Evolutionary conservation across 2,888 invertebrate species (phyloP).

Genomic region (Gymnoscelis rufifasciata): DNA sequence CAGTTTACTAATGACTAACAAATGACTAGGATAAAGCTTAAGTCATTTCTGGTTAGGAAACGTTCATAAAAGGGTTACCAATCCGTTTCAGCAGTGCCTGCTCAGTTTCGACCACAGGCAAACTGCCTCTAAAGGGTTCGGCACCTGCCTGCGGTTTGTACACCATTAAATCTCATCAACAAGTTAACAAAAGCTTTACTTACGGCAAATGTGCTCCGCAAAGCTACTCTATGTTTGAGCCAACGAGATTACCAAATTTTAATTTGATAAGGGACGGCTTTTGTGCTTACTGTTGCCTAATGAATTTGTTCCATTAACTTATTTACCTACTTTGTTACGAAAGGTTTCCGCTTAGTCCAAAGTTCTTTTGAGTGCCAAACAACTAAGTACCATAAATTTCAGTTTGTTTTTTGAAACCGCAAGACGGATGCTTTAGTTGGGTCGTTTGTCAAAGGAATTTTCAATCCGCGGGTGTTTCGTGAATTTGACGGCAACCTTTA

Average conservation of each 20-base stretch:
- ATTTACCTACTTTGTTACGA: constrained; percentile 14
- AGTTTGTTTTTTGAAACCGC: constrained; percentile 33
- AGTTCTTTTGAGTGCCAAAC: constrained; percentile 17
- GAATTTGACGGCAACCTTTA: constrained; percentile 16
- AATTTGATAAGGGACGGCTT: constrained; percentile 25
- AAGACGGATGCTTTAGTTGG: constrained; percentile 17
- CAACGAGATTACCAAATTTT: constrained; percentile 25
- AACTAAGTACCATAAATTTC: constrained; percentile 9
- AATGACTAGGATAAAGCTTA: constrained; percentile 32
- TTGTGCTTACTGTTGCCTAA: constrained; percentile 19
- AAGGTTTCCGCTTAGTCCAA: constrained; percentile 5
- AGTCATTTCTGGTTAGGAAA: constrained; percentile 26
- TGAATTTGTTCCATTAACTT: constrained; percentile 21
- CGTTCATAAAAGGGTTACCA: constrained; percentile 12
- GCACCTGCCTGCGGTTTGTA: constrained; percentile 31
- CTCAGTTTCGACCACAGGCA: constrained; percentile 4
- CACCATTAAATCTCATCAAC: constrained; percentile 31
- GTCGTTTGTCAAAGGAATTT: constrained; percentile 34
- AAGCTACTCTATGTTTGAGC: constrained; percentile 11
- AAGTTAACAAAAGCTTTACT: constrained; percentile 25
- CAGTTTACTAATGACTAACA: constrained; percentile 24
- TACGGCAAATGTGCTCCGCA: constrained; percentile 7
- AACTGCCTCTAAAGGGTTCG: constrained; percentile 18
- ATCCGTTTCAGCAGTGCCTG: constrained; percentile 30
- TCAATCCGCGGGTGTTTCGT: neutral